Evolutionary conservation across 2,888 invertebrate species (phyloP).

Genomic region (Galerucella nymphaeae): DNA sequence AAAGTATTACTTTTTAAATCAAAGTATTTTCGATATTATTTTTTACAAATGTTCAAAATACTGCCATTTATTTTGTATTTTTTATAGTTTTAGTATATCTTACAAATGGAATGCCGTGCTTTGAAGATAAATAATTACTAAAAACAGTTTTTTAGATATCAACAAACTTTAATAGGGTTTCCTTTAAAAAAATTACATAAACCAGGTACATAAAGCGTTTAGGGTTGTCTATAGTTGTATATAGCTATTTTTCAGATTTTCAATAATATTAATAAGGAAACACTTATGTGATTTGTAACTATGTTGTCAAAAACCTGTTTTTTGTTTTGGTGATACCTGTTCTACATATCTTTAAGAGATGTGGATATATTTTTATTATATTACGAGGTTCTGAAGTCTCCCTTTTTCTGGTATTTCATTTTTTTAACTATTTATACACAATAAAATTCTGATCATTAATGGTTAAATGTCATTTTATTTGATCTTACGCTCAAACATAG

Average conservation of each 20-base stretch:
- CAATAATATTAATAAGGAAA: not conserved
- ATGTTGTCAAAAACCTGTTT: constrained; percentile 6
- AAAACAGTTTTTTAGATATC: not conserved
- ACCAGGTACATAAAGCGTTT: not conserved
- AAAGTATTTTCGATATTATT: not conserved
- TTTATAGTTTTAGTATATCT: not conserved
- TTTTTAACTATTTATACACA: constrained; percentile 11
- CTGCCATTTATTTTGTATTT: not conserved
- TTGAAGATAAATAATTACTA: not conserved
- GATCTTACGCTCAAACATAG: too few species aligned
- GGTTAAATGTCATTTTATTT: not conserved
- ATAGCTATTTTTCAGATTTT: constrained; percentile 3
- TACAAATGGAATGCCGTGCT: not conserved
- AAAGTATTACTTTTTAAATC: not conserved
- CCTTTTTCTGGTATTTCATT: constrained; percentile 15
- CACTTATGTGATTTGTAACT: not conserved
- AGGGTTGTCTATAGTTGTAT: not conserved
- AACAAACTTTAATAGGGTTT: not conserved
- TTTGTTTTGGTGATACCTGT: constrained; percentile 3
- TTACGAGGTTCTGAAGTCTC: constrained; percentile 17
- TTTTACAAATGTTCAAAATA: not conserved
- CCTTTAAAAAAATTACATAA: not conserved
- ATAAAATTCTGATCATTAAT: constrained; percentile 17
- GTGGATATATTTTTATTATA: constrained; percentile 20
- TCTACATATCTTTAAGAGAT: constrained; percentile 15